Conservation (phyloP, 2,113 vertebrate species). For the Neotragus moschatus region DNA sequence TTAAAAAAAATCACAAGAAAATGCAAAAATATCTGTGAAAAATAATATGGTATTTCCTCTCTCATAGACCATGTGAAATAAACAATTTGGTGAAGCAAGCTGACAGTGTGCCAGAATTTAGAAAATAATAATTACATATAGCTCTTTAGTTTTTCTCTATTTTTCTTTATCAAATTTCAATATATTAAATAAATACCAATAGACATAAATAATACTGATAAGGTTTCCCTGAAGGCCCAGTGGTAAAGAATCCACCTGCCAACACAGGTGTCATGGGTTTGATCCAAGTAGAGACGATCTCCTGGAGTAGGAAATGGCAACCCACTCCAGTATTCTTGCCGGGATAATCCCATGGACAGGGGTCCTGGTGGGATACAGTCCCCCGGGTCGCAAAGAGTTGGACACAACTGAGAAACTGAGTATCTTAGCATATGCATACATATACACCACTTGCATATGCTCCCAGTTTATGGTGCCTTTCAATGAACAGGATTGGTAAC, state of each 20-base stretch:
- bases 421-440: neutral
- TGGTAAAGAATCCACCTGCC: neutral
- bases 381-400: neutral
- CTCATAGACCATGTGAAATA: neutral
- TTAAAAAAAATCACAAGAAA: neutral
- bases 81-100: neutral
- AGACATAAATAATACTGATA: neutral
- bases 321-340: neutral
- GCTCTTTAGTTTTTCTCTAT: neutral
- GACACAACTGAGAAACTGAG: neutral
- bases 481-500: neutral
- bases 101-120: neutral
- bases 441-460: neutral
- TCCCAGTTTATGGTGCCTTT: neutral
- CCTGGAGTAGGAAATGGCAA: neutral
- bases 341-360: neutral
- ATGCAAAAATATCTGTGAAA: neutral
- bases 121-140: neutral
- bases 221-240: neutral
- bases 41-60: neutral
- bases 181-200: neutral
- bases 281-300: neutral
- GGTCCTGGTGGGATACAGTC: neutral
- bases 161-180: neutral
- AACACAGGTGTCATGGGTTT: neutral